These are phyloP conservation scores for Omphaloscelis lunosa DNA, from an alignment of 2,888 invertebrate species.

Conservation along the genomic window DNA sequence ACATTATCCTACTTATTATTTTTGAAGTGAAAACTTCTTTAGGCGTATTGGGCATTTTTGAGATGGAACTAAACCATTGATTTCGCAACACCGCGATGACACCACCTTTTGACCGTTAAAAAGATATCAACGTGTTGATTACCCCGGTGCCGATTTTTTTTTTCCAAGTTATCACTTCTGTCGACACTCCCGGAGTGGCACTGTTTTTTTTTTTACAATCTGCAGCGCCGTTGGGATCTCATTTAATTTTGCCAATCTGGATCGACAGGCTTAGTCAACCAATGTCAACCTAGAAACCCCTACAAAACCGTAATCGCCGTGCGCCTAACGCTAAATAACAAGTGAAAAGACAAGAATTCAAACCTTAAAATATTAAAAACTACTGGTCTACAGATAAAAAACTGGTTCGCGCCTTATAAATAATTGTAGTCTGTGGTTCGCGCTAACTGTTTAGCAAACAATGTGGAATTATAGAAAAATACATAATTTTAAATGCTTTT, in stretches of 20 bases:
- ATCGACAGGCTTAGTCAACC: background rate
- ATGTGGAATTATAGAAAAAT: constrained; percentile 12
- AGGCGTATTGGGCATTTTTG: too few relatives aligned
- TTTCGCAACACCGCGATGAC: too few relatives aligned
- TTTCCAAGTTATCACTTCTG: too few relatives aligned
- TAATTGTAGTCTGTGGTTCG: too few relatives aligned
- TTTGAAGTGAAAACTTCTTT: too few relatives aligned
- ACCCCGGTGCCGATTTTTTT: too few relatives aligned
- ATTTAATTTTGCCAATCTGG: background rate
- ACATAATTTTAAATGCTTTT: constrained; percentile 20
- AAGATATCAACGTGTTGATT: too few relatives aligned
- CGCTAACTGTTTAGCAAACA: constrained; percentile 35
- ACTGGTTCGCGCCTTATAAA: background rate
- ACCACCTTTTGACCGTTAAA: too few relatives aligned
- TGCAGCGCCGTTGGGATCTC: background rate
- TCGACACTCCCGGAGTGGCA: too few relatives aligned
- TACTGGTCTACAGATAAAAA: background rate
- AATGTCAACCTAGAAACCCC: background rate
- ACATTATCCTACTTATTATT: background rate
- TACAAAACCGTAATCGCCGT: background rate
- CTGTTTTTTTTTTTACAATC: background rate
- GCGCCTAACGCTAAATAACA: too few relatives aligned
- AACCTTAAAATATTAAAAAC: background rate
- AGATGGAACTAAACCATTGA: too few relatives aligned
- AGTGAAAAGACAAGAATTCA: constrained; percentile 9